Evolutionary conservation across 1,140 invertebrate genomes (phyloP).

Genomic region (Caerostris extrusa): DNA sequence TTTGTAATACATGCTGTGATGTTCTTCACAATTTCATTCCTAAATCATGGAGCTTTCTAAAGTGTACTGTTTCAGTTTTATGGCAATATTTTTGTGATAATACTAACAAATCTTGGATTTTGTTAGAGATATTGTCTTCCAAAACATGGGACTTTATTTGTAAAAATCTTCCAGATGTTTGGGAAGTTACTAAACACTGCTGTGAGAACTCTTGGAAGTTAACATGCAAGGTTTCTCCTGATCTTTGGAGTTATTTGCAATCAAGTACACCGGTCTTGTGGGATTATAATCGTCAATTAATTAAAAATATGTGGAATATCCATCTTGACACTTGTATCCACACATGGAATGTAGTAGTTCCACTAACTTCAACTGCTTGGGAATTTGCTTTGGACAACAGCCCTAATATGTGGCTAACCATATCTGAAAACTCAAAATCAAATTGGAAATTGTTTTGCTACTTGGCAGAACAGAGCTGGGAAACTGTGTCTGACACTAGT

Average conservation of each 20-base stretch:
- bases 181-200: not conserved
- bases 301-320: not conserved
- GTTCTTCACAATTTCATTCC: constrained; percentile 34
- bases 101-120: not conserved
- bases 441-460: constrained; percentile 41
- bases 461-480: constrained; percentile 25
- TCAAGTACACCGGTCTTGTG: not conserved
- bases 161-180: constrained; percentile 36
- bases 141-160: constrained; percentile 9
- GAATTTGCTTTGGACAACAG: not conserved
- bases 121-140: not conserved
- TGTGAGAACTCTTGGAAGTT: not conserved
- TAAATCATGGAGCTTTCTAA: constrained; percentile 29
- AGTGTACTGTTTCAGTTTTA: not conserved
- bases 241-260: not conserved
- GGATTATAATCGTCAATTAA: not conserved
- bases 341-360: constrained; percentile 45
- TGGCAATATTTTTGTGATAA: constrained; percentile 33
- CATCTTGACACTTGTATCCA: constrained; percentile 2
- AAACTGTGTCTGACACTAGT: constrained; percentile 1
- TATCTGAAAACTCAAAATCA: constrained; percentile 40
- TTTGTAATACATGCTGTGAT: not conserved
- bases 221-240: not conserved
- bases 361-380: constrained; percentile 45
- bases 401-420: constrained; percentile 13